A percentile compares a stretch with the other conserved stretches of the same genome.
Evolutionary conservation across 2,888 invertebrate genomes (phyloP).

Genomic region (Tachina lurida): DNA sequence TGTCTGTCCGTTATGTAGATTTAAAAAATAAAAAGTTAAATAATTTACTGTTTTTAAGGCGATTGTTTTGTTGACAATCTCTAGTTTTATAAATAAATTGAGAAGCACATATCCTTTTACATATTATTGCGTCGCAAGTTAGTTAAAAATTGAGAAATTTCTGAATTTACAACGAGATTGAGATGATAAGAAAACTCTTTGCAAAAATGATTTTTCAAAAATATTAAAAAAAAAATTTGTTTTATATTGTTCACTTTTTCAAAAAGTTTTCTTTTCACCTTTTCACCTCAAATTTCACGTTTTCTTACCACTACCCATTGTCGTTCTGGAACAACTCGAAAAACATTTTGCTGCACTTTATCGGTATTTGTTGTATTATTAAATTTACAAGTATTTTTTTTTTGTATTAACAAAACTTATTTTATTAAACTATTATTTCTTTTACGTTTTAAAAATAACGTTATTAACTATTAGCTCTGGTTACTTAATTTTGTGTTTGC

Average conservation of each 20-base stretch:
- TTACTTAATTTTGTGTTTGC: conserved; percentile 53
- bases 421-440: conserved; percentile 24
- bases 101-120: conserved; percentile 30
- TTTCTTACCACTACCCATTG: not conserved
- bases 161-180: not conserved
- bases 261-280: not conserved
- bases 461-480: conserved; percentile 21
- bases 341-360: conserved; percentile 46
- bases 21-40: conserved; percentile 5
- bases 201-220: not conserved
- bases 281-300: not conserved
- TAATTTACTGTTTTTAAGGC: conserved; percentile 1
- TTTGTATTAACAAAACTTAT: conserved; percentile 28
- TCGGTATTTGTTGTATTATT: conserved; percentile 68
- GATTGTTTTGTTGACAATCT: conserved; percentile 40
- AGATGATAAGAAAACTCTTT: not conserved
- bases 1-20: conserved; percentile 33
- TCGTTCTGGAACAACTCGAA: not conserved
- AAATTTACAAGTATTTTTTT: conserved; percentile 50
- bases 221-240: not conserved
- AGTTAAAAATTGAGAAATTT: not conserved
- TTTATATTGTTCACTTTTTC: not conserved
- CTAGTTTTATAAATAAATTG: conserved; percentile 38
- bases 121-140: conserved; percentile 2
- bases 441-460: conserved; percentile 21